Percentiles rank a stretch among this genome's conserved stretches.
Evolutionary conservation across 2,888 invertebrate genomes (phyloP).

Genomic region (Hypomecis atomaria): DNA sequence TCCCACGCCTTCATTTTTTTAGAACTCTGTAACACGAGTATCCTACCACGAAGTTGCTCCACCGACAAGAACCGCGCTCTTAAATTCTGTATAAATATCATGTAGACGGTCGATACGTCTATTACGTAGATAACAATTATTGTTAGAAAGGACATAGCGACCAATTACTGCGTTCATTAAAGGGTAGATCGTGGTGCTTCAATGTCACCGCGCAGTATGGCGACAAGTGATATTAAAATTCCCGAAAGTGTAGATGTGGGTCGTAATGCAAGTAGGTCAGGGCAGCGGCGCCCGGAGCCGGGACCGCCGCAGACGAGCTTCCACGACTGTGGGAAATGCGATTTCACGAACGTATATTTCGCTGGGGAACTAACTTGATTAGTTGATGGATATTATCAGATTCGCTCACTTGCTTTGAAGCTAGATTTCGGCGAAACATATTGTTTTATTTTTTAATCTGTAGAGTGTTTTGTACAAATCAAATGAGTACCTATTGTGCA

Average conservation of each 20-base stretch:
- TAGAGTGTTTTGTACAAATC: too few species aligned
- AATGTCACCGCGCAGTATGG: conserved; percentile 38
- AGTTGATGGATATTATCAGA: conserved; percentile 33
- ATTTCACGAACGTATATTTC: conserved; percentile 36
- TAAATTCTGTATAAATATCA: too few species aligned
- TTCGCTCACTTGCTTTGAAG: conserved; percentile 8
- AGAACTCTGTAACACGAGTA: too few species aligned
- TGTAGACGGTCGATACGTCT: too few species aligned
- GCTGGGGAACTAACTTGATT: conserved; percentile 34
- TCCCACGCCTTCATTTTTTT: too few species aligned
- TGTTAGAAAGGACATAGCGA: conserved; percentile 19
- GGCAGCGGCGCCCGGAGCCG: conserved; percentile 43
- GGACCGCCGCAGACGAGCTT: conserved; percentile 31
- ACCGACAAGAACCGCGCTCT: too few species aligned
- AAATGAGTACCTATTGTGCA: too few species aligned
- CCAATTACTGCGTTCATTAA: conserved; percentile 23
- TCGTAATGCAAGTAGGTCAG: conserved; percentile 73
- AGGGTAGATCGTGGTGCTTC: conserved; percentile 16
- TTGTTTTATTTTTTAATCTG: too few species aligned
- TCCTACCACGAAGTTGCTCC: too few species aligned
- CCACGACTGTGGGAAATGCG: conserved; percentile 32
- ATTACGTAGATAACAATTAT: conserved; percentile 9
- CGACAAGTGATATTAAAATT: conserved; percentile 44
- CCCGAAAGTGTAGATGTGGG: conserved; percentile 61
- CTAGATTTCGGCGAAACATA: background rate